A percentile compares a stretch with the other conserved stretches of the same genome.
Evolutionary conservation across 2,888 invertebrate genomes (phyloP).

Genomic region (Dermolepida albohirtum): DNA sequence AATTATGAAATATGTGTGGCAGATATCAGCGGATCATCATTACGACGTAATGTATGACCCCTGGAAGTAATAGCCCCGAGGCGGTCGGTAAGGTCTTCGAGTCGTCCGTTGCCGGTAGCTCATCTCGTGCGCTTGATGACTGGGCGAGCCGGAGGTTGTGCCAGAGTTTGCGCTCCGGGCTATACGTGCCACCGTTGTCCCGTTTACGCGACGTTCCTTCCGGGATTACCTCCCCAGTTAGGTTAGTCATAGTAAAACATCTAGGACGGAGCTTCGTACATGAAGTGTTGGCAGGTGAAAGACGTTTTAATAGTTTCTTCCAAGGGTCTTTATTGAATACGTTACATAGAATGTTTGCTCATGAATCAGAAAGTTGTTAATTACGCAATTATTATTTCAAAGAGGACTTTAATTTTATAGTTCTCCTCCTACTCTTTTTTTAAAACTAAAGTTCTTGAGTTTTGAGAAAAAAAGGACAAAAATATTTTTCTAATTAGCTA

Average conservation of each 20-base stretch:
- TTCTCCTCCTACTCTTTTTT: no score
- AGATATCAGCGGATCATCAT: constrained; percentile 39
- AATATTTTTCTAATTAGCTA: no score
- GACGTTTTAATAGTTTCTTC: no score
- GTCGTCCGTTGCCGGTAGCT: constrained; percentile 53
- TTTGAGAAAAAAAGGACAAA: no score
- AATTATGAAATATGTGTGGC: constrained; percentile 40
- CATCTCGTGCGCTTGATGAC: constrained; percentile 54
- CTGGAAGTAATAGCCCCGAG: constrained; percentile 28
- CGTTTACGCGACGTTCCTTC: constrained; percentile 47
- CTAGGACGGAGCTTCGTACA: neutral
- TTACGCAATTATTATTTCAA: no score
- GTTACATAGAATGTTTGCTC: no score
- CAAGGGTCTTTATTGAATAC: no score
- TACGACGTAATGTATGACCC: constrained; percentile 42
- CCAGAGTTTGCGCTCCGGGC: constrained; percentile 52
- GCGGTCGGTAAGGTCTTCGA: constrained; percentile 34
- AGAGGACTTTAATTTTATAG: no score
- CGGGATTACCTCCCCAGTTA: constrained; percentile 40
- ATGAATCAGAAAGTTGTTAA: no score
- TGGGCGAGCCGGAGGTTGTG: constrained; percentile 54
- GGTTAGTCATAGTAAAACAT: constrained; percentile 33
- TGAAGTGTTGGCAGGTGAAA: no score
- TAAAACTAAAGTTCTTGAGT: no score
- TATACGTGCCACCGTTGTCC: constrained; percentile 58